Base-by-base conservation (phyloP, 2,113 vertebrate genomes). In the Coregonus clupeaformis region DNA sequence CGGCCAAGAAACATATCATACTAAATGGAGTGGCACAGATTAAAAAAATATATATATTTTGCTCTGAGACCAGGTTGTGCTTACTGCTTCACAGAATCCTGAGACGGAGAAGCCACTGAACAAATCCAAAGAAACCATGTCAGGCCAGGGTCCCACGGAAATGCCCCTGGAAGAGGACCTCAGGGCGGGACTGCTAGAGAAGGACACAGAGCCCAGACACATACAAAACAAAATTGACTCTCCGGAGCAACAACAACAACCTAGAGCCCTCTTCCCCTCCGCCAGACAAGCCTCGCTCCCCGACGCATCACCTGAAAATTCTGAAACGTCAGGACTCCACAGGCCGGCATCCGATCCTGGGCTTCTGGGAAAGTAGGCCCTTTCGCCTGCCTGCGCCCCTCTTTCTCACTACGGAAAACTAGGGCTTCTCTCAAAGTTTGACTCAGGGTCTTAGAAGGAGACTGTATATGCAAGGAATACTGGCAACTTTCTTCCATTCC, bases 301-400 rank as follows among this genome's bases (percentile, higher is more conserved):
- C 45, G 95, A 97, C 70, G 93, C 95, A 71, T 93, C 94, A 73
- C 78, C 92, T 86, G 92, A 89, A 92, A 91, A 91, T 91, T 88
- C 84, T 87, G 93, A 89, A 90, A 91, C 85, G 75, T 82, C 90
- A 91, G 93, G 91, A 91, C 95, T 99, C 88, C 95, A 96, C 85
- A 94, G 98, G 91, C 97, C 97, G 85, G 93, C 94, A 84, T 99
- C 97, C 69, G 96, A 99, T 93, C 97, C 96, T 86, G 95, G 95
- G 90, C 94, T 97, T 93, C 97, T 95, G 74, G 95, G 95, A 81
- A 94, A 95, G 92, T 96, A 95, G 88, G 55, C 69, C 67, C 57
- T 16, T 14, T 13, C n/a, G 30, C 12, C 52, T 57, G 16, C 16
- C 9, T 24, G 11, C 55, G n/a, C 36, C 13, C 7, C 24, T 42